phyloP scores from a whole-genome alignment of 2,888 invertebrate genomes.

The Eutolmus rufibarbis region DNA sequence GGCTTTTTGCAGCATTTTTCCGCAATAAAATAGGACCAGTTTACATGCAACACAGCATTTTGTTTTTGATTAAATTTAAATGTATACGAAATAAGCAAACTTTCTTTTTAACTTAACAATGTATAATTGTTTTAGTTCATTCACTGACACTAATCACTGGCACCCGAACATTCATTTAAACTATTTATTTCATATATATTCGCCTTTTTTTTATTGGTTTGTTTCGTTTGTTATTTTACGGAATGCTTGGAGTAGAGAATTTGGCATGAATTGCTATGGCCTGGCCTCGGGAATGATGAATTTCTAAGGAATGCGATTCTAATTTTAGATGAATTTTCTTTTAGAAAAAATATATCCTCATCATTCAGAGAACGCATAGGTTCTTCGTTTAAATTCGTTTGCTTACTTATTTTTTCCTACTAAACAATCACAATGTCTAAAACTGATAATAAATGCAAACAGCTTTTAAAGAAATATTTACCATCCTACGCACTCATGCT shows the following conservation, averaged over 20 bases:
- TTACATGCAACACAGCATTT: constrained; percentile 18
- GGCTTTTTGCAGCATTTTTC: constrained; percentile 18
- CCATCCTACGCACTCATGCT: background rate
- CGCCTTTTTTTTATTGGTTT: background rate
- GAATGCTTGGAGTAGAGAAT: background rate
- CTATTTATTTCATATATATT: background rate
- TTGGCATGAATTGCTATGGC: constrained; percentile 25
- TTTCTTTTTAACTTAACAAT: background rate
- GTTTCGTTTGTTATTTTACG: background rate
- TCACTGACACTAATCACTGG: constrained; percentile 3
- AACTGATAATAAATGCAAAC: background rate
- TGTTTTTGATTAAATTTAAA: background rate
- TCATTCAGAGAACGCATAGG: background rate
- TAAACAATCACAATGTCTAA: background rate
- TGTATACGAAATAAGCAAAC: constrained; percentile 45
- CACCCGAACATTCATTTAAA: background rate
- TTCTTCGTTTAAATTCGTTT: background rate
- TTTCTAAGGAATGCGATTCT: constrained; percentile 6
- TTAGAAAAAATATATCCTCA: background rate
- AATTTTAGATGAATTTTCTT: background rate
- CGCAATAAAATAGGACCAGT: background rate
- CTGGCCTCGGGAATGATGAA: background rate
- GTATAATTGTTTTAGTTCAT: background rate
- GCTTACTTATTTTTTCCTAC: background rate
- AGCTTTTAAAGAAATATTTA: background rate